Conservation (phyloP, 2,113 vertebrate species). For the Melanocharis versteri region DNA sequence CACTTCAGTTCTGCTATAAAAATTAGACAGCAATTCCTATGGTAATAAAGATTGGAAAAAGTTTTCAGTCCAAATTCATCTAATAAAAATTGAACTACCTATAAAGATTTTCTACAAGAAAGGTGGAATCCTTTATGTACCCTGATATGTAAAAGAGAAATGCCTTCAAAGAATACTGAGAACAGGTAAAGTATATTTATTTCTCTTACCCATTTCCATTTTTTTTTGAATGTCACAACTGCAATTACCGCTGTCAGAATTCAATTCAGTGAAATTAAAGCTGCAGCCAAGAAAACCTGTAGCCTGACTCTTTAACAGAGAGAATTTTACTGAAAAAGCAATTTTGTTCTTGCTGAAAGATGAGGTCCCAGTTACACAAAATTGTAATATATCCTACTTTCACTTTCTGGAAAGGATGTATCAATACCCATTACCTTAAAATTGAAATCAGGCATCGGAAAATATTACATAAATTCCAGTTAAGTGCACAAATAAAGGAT, state of each 20-base stretch:
- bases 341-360: background rate
- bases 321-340: background rate
- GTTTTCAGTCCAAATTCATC: slow-evolving; percentile 11
- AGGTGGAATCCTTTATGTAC: background rate
- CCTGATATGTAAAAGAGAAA: slow-evolving; percentile 35
- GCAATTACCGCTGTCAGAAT: background rate
- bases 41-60: slow-evolving; percentile 36
- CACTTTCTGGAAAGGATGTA: background rate
- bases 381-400: background rate
- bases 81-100: slow-evolving; percentile 36
- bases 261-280: background rate
- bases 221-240: background rate
- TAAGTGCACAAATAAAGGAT: background rate
- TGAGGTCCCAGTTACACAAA: background rate
- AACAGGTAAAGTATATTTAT: background rate
- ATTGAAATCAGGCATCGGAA: background rate
- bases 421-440: slow-evolving; percentile 3
- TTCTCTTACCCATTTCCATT: slow-evolving; percentile 22
- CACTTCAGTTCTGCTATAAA: slow-evolving; percentile 21
- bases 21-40: background rate
- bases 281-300: background rate
- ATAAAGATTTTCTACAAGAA: slow-evolving; percentile 42
- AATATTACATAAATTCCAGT: background rate
- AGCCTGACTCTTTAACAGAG: background rate
- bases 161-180: slow-evolving; percentile 26